Conservation (phyloP, 2,113 vertebrate species). For the Dissostichus mawsoni region DNA sequence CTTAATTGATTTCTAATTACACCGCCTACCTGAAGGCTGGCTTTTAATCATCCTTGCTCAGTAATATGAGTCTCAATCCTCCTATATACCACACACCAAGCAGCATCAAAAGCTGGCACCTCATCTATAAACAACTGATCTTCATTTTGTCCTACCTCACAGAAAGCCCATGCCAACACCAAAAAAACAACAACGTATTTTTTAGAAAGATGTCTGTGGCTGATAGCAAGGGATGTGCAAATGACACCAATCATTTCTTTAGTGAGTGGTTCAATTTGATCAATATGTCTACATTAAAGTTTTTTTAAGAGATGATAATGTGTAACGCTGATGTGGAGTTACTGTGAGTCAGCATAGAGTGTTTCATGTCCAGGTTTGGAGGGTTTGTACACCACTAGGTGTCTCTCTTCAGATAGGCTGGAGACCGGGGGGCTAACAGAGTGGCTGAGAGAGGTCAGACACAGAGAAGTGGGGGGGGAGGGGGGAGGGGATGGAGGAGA, state of each 20-base stretch:
- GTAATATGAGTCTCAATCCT: conserved; percentile 59
- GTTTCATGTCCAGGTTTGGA: conserved; percentile 11
- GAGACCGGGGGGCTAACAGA: conserved; percentile 25
- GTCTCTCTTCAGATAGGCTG: conserved; percentile 76
- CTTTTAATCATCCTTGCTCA: conserved; percentile 71
- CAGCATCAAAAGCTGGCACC: conserved; percentile 47
- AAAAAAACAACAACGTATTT: conserved; percentile 10
- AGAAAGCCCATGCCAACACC: neutral
- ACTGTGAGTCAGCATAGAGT: conserved; percentile 16
- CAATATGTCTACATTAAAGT: conserved; percentile 66
- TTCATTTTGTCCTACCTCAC: conserved; percentile 47
- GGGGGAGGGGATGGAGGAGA: neutral
- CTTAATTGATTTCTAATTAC: conserved; percentile 78
- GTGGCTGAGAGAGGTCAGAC: conserved; percentile 63
- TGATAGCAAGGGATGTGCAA: conserved; percentile 59
- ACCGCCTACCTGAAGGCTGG: conserved; percentile 49
- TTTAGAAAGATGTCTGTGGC: conserved; percentile 28
- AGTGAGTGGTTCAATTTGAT: conserved; percentile 69
- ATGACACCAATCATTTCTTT: conserved; percentile 63
- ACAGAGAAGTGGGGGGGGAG: conserved; percentile 12
- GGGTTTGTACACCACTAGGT: conserved; percentile 73
- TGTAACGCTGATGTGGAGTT: conserved; percentile 28
- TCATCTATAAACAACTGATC: conserved; percentile 63
- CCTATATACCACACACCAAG: conserved; percentile 40
- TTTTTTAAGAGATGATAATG: conserved; percentile 37